These are phyloP conservation scores for Macropus fuliginosus DNA, from an alignment of 2,797 vertebrate genomes.

Conservation along the genomic window DNA sequence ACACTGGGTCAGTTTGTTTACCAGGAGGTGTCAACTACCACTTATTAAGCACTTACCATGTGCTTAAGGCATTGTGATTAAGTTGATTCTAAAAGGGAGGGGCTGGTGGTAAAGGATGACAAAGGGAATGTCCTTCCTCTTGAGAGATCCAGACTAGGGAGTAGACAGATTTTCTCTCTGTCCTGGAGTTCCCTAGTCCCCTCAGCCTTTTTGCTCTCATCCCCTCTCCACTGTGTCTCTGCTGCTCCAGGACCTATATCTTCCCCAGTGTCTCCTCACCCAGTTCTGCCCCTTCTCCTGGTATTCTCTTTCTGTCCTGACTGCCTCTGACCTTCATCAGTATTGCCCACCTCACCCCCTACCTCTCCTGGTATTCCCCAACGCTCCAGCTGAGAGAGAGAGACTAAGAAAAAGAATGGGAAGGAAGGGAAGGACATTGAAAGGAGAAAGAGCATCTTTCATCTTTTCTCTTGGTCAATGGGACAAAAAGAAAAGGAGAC, in stretches of 20 bases:
- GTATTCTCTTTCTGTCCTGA: background rate
- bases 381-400: background rate
- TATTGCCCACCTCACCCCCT: background rate
- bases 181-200: background rate
- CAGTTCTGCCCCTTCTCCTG: background rate
- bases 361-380: background rate
- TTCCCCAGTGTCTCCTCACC: background rate
- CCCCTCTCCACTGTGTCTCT: background rate
- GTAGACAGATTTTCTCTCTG: background rate
- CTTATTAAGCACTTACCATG: constrained; percentile 26
- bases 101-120: background rate
- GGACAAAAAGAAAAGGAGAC: background rate
- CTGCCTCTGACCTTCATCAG: background rate
- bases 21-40: background rate
- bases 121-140: background rate
- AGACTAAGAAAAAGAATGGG: background rate
- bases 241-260: background rate
- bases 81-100: background rate
- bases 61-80: background rate
- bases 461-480: background rate
- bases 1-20: constrained; percentile 20
- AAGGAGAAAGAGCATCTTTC: background rate
- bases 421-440: background rate
- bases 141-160: background rate
- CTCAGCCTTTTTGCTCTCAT: background rate